A percentile compares a stretch with the other conserved stretches of the same genome.
Conservation (phyloP, 2,888 invertebrate species). For the Cerceris rybyensis region DNA sequence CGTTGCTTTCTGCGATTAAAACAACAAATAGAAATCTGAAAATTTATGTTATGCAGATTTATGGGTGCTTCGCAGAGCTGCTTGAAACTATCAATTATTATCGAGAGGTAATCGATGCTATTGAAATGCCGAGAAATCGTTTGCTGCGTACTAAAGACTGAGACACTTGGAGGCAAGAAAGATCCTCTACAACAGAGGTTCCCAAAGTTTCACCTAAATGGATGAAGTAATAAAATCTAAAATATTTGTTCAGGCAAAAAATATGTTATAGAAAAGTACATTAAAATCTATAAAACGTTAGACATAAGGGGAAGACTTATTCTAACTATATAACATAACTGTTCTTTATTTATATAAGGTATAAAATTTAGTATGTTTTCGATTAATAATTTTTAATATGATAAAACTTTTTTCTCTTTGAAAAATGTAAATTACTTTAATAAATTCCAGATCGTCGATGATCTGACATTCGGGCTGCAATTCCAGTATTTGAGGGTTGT, state of each 20-base stretch:
- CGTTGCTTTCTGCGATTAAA: background rate
- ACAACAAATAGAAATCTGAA: conserved; percentile 3
- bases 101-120: conserved; percentile 38
- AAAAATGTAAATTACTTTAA: too few species aligned
- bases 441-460: too few species aligned
- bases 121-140: conserved; percentile 27
- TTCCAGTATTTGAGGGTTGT: too few species aligned
- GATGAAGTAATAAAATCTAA: background rate
- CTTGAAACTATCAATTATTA: conserved; percentile 51
- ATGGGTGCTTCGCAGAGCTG: conserved; percentile 26
- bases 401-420: too few species aligned
- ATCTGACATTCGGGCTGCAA: too few species aligned
- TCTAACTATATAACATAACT: conserved; percentile 8
- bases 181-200: background rate
- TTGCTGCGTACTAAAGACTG: conserved; percentile 33
- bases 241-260: conserved; percentile 4
- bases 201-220: conserved; percentile 5
- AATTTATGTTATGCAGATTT: conserved; percentile 23
- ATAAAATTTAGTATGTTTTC: too few species aligned
- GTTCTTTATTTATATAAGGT: background rate
- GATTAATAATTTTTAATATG: too few species aligned
- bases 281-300: conserved; percentile 1
- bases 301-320: conserved; percentile 6
- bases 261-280: conserved; percentile 6
- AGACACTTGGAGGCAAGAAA: conserved; percentile 15